Evolutionary conservation across 2,797 vertebrate genomes (phyloP), one percentile per base, ranked within the genome.

Genomic region (Melanitta fusca): DNA sequence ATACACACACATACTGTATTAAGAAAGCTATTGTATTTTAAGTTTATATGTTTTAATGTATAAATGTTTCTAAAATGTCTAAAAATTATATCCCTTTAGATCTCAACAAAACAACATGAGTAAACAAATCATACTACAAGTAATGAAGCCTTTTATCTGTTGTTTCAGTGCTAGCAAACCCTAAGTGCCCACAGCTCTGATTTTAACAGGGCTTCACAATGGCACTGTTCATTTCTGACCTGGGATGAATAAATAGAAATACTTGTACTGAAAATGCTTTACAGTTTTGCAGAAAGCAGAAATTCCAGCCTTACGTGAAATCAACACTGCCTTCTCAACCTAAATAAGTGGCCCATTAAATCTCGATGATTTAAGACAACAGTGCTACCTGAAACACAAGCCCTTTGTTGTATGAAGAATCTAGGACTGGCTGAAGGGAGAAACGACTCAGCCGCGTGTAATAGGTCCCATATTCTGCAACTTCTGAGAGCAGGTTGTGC

Each of bases 311-410:
- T 82, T 22, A 62, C 6, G 36, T 0, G 0, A 83, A 90, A 80
- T 38, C 58, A 72, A 65, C 62, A 13, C 19, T 36, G 66, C 8
- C 5, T 57, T 80, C 34, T 60, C 47, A 21, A 77, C 34, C 51
- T 43, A 53, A 19, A 60, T 9, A 86, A 85, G 0, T n/a, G 66
- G 11, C 4, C 6, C 24, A 60, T 30, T 75, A 38, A 56, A 66
- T 49, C 49, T 11, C 30, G 17, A 36, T 66, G 8, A 82, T 53
- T 73, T 51, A 38, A 71, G 51, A 58, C 24, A 68, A 10, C 4
- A 30, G 12, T 18, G 65, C 91, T 93, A 99, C 99, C 99, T 99
- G 99, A 96, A 99, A 99, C 65, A 99, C 99, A 7, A 99, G 98
- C 68, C 99, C 99, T 95, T 98, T 99, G 96, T 98, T 98, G 53